Evolutionary conservation across 1,140 invertebrate species (phyloP), one percentile per base, ranked within the genome.

Genomic region (Rhopalosiphum maidis): DNA sequence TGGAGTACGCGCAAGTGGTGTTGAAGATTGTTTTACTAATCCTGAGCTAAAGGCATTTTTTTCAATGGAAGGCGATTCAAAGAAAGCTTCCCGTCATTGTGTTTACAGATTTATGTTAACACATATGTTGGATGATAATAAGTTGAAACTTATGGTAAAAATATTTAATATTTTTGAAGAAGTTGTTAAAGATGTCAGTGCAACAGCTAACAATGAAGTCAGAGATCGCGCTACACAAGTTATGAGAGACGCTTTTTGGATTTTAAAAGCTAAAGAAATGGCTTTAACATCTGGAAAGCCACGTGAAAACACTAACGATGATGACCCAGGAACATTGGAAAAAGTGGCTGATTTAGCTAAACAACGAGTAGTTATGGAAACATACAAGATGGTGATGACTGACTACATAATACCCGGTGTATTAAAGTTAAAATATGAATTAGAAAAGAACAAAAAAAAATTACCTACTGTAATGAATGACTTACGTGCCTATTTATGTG

Each of bases 41-140:
- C 82, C 82, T 18, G 91, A 93, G 9, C 15, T 93, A 18, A 85
- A 54, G 22, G 91, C 91, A 85, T 93, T 54, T 86, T 93, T 93
- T 55, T 93, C 91, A 54, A 93, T 93, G 91, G 91, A 93, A 85
- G 91, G 91, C 6, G 91, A 93, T 21, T 41, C n/a, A 86, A 93
- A 93, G n/a, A 93, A 46, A 93, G 8, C 82, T 41, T 93, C 91
- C 35, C 91, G 91, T 9, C 91, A 93, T 93, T 51, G 91, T 86
- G 91, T 93, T 93, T 93, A 93, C 23, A 93, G 82, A 86, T 93
- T 93, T 55, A 93, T 93, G 91, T 93, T 93, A 43, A 85, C 91
- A 25, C 91, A 93, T 55, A 93, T 93, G 91, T 86, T 55, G 35
- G 91, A 93, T 86, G 91, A 93, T 18, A n/a, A 9, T 86, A 93